phyloP scores from a whole-genome alignment of 1,140 invertebrate species.

The Prorops nasuta region DNA sequence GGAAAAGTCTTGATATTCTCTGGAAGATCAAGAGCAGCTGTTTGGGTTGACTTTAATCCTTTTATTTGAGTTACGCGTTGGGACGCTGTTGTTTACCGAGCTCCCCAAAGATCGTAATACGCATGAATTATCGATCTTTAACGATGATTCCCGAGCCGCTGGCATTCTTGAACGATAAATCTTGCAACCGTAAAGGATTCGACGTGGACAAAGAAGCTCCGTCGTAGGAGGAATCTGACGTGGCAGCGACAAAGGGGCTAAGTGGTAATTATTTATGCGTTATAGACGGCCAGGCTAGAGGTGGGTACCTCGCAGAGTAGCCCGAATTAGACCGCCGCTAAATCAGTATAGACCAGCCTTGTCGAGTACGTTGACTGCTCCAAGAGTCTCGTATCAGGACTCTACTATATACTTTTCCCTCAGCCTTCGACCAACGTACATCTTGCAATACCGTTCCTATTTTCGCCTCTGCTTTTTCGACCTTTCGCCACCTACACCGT shows the following conservation, averaged over 20 bases:
- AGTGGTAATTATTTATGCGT: conserved; percentile 51
- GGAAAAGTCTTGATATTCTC: no score
- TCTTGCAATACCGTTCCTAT: conserved; percentile 7
- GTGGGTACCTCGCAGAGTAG: conserved; percentile 17
- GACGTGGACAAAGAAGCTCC: conserved; percentile 31
- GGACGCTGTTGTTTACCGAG: conserved; percentile 24
- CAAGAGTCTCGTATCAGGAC: no score
- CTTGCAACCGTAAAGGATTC: conserved; percentile 31
- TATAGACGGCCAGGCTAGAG: conserved; percentile 21
- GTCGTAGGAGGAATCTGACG: conserved; percentile 8
- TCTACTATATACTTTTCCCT: no score
- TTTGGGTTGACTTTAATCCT: no score
- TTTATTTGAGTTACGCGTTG: no score
- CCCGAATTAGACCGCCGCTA: conserved; percentile 41
- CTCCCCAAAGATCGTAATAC: conserved; percentile 17
- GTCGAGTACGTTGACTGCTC: no score
- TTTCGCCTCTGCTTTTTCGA: conserved; percentile 1
- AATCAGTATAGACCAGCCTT: conserved; percentile 46
- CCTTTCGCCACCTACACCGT: conserved; percentile 7
- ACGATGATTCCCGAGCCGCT: conserved; percentile 33
- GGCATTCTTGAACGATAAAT: conserved; percentile 38
- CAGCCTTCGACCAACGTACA: neutral
- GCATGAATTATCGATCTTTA: conserved; percentile 43
- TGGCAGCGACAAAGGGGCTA: conserved; percentile 41
- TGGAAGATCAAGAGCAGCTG: no score